phyloP scores from a whole-genome alignment of 2,797 vertebrate genomes.

The Pangasius djambal region DNA sequence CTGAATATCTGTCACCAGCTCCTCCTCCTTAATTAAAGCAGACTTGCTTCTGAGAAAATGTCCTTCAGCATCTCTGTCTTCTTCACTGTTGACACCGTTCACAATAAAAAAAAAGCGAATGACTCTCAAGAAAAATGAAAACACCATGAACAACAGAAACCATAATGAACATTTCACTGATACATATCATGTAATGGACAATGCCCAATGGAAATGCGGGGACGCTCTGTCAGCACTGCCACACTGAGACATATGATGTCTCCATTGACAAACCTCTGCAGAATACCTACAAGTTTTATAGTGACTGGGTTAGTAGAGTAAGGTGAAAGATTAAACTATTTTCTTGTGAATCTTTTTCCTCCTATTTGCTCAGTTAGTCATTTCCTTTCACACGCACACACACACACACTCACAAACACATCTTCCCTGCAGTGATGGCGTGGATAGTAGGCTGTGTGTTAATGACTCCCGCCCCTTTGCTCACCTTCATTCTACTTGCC shows the following conservation, averaged over 20 bases:
- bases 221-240: not conserved
- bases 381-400: not conserved
- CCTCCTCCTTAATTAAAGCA: slow-evolving; percentile 24
- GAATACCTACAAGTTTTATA: not conserved
- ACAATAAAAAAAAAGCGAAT: not conserved
- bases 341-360: slow-evolving; percentile 6
- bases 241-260: not conserved
- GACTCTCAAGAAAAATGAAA: not conserved
- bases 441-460: slow-evolving; percentile 44
- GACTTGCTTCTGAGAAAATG: not conserved
- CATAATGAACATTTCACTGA: not conserved
- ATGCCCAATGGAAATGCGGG: not conserved
- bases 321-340: slow-evolving; percentile 5
- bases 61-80: not conserved
- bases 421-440: slow-evolving; percentile 29
- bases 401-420: not conserved
- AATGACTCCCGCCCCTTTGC: slow-evolving; percentile 54
- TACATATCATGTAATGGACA: not conserved
- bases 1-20: slow-evolving; percentile 39
- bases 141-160: not conserved
- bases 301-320: slow-evolving; percentile 1
- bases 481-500: slow-evolving; percentile 55
- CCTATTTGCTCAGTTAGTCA: slow-evolving; percentile 13
- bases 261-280: not conserved
- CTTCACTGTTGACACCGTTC: not conserved